Evolutionary conservation across 2,888 invertebrate species (phyloP), one percentile per base, ranked within the genome.

Genomic region (Lasioglossum pauxillum): DNA sequence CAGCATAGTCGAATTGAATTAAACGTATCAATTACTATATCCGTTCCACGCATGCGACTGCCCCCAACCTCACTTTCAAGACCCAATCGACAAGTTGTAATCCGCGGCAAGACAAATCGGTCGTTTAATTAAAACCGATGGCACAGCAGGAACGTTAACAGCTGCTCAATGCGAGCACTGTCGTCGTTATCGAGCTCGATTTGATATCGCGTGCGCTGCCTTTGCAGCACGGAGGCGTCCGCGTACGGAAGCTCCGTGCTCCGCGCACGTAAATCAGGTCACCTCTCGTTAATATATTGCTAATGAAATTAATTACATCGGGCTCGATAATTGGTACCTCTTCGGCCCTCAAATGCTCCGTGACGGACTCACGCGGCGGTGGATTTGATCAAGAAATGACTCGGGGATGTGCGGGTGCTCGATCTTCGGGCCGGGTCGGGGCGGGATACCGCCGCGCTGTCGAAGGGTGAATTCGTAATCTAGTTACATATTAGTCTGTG

Each of bases 111-210:
- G 84, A 91, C 88, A 89, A 88, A 91, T 90, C 84, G 83, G 44
- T 44, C 79, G 53, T 84, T 90, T 86, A 91, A 91, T 91, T 90
- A 89, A 90, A 90, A 78, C 53, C 72, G 75, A 80, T 73, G 77
- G 80, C 85, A 75, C 84, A 80, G 75, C 83, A 49, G 82, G 80
- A 44, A 75, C 81, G 69, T 75, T 84, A 80, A 78, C 84, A 83
- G 64, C 67, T 75, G 53, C 72, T 81, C 78, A 80, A 85, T 85
- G 85, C 86, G 71, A 82, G 76, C 82, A 84, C 84, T 88, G 87
- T 83, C 83, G 67, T 88, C 85, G 85, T 90, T 90, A 90, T 91
- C 91, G 82, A 75, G 83, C 84, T 87, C 84, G 78, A 67, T 35
- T 71, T 71, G 88, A 85, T 85, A 86, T 89, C 84, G 83, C 76